Evolutionary conservation across 2,113 vertebrate species (phyloP), one percentile per base, ranked within the genome.

Genomic region (Psilopogon haemacephalus): DNA sequence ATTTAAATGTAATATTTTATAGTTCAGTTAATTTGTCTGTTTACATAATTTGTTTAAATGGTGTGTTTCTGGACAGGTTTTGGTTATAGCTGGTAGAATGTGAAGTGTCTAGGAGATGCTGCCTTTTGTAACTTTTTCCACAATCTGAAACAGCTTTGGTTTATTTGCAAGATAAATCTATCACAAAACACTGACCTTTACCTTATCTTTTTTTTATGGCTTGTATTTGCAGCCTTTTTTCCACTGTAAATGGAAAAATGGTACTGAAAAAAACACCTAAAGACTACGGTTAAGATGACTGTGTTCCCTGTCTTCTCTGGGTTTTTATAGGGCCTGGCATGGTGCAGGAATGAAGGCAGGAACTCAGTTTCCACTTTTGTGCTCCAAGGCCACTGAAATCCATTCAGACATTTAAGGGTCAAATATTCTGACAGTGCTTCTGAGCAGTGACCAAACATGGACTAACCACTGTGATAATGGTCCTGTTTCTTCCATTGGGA

Each of bases 121-220:
- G 15, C 35, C n/a, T 78, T 65, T 85, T 60, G n/a, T 40, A 6
- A 79, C 15, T 72, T 69, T 54, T 77, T 37, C 55, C 48, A 64
- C 44, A 74, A 28, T 65, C 37, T 44, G 54, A 82, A 77, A 3
- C 55, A 81, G 23, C 16, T 85, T 74, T 78, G 17, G 17, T 88
- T 69, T 70, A 85, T 69, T 82, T 90, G 44, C 24, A 84, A 78
- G 64, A 55, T 65, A 85, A 90, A 78, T 64, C 37, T 32, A 73
- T 64, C 24, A 40, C 55, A 81, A 81, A 38, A 73, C 30, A 63
- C 15, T n/a, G 13, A 60, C 30, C 26, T 87, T 76, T n/a, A 90
- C 75, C 48, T 88, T 65, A 15, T 92, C 54, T 44, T 44, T 32
- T 69, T 54, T 69, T 48, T 50, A 23, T 73, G 32, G 38, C 64